A percentile compares a stretch with the other conserved stretches of the same genome.
Evolutionary conservation across 2,797 vertebrate species (phyloP).

Genomic region (Hypotaenidia okinawae): DNA sequence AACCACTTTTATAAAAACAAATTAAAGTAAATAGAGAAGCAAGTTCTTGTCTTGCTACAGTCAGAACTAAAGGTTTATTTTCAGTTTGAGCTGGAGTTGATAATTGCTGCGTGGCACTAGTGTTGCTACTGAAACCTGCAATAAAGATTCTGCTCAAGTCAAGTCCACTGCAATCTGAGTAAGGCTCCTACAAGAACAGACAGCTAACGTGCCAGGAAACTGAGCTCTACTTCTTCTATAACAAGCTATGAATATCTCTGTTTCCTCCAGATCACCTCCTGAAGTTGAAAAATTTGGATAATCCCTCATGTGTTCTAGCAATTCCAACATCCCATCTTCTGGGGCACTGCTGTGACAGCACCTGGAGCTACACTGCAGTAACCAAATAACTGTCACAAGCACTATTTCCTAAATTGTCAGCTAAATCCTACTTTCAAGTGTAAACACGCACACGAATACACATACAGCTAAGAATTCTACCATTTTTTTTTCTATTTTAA

Average conservation of each 20-base stretch:
- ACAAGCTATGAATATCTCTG: neutral
- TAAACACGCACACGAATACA: conserved; percentile 2
- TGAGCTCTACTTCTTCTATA: neutral
- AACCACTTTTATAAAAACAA: neutral
- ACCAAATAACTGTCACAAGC: neutral
- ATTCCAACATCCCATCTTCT: neutral
- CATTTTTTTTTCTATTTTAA: neutral
- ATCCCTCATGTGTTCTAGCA: neutral
- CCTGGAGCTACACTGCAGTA: neutral
- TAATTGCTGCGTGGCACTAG: neutral
- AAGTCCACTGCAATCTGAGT: neutral
- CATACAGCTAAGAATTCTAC: conserved; percentile 31
- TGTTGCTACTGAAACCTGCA: conserved; percentile 20
- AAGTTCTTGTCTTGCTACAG: neutral
- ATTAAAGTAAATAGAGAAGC: neutral
- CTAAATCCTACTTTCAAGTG: conserved; percentile 23
- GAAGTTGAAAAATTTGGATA: neutral
- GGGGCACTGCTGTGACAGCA: neutral
- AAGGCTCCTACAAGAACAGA: neutral
- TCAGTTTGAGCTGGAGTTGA: neutral
- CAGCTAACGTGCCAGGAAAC: neutral
- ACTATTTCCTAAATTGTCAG: neutral
- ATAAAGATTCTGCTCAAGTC: conserved; percentile 19
- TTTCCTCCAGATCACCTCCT: neutral
- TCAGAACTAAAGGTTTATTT: conserved; percentile 16